These are phyloP conservation scores for Paradoxurus hermaphroditus DNA, from an alignment of 2,113 vertebrate species.

Conservation along the genomic window DNA sequence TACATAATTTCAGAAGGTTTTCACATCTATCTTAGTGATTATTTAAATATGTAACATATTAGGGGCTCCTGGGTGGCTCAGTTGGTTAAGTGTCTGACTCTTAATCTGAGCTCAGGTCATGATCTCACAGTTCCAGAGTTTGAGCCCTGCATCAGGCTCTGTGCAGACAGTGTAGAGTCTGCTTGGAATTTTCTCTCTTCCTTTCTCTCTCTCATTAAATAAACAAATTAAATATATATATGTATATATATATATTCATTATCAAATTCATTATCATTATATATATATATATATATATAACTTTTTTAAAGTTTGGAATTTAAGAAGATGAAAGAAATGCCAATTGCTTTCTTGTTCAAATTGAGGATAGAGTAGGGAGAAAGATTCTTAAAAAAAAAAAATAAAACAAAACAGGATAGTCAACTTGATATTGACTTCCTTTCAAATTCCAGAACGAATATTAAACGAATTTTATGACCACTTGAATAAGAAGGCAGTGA, in stretches of 20 bases:
- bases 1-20: not conserved
- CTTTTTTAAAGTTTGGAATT: not conserved
- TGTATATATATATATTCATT: too few relatives aligned
- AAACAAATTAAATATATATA: not conserved
- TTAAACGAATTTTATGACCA: not conserved
- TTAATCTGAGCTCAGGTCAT: too few relatives aligned
- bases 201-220: too few relatives aligned
- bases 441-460: not conserved
- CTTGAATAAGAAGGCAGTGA: not conserved
- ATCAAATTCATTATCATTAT: too few relatives aligned
- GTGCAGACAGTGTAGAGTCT: too few relatives aligned
- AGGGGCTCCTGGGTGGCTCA: too few relatives aligned
- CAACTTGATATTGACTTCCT: not conserved
- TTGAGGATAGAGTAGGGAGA: accelerated
- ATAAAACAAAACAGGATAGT: not conserved
- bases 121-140: too few relatives aligned
- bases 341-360: not conserved
- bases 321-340: not conserved
- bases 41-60: not conserved
- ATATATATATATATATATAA: not conserved
- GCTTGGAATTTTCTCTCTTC: too few relatives aligned
- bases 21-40: not conserved
- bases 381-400: not conserved
- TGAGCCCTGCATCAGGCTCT: too few relatives aligned
- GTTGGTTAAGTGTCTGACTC: too few relatives aligned